Conservation (phyloP, 2,113 vertebrate genomes). For the Brachirus orientalis region DNA sequence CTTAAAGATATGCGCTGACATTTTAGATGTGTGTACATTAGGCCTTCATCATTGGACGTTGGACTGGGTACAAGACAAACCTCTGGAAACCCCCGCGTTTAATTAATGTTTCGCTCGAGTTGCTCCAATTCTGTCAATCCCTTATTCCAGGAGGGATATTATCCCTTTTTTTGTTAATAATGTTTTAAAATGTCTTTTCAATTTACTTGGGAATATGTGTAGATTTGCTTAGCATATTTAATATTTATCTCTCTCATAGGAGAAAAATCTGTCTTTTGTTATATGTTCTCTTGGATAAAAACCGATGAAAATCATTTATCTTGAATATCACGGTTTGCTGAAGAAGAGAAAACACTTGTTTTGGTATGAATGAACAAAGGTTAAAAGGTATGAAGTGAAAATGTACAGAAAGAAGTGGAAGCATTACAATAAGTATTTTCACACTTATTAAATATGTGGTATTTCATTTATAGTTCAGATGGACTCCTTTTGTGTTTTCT, state of each 20-base stretch:
- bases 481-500: too few species aligned
- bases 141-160: constrained; percentile 77
- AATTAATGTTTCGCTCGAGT: constrained; percentile 76
- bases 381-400: too few species aligned
- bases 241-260: constrained; percentile 60
- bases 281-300: too few species aligned
- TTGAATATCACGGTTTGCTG: too few species aligned
- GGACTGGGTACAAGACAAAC: constrained; percentile 29
- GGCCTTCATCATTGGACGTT: constrained; percentile 15
- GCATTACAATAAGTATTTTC: too few species aligned
- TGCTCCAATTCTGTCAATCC: constrained; percentile 81
- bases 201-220: constrained; percentile 69
- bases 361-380: too few species aligned
- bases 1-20: constrained; percentile 26
- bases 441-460: too few species aligned
- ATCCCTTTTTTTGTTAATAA: constrained; percentile 73
- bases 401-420: too few species aligned
- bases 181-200: constrained; percentile 74
- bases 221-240: constrained; percentile 69
- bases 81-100: constrained; percentile 65
- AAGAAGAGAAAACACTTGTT: too few species aligned
- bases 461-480: too few species aligned
- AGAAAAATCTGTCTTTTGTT: too few species aligned
- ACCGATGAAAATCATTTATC: too few species aligned
- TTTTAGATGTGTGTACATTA: constrained; percentile 34